phyloP scores from a whole-genome alignment of 2,888 invertebrate genomes.

The Hyles lineata region DNA sequence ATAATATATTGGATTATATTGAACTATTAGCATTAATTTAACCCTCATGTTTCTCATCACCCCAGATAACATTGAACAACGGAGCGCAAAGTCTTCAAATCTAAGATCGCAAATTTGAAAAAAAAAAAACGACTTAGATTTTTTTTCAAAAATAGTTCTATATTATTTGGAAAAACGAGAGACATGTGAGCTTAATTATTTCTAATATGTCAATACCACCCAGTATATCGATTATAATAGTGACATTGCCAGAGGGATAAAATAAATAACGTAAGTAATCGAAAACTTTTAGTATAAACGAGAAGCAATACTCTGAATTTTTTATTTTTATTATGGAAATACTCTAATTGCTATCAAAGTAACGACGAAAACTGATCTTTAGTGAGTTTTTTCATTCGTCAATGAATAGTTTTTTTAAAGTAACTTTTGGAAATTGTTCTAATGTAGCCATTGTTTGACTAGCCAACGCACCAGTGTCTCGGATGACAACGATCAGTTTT shows the following conservation, averaged over 20 bases:
- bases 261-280: conserved; percentile 78
- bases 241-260: conserved; percentile 81
- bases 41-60: no score
- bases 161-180: no score
- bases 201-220: no score
- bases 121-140: no score
- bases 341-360: conserved; percentile 67
- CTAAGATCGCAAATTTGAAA: no score
- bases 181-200: no score
- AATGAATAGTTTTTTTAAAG: background rate
- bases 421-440: background rate
- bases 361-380: conserved; percentile 56
- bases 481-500: conserved; percentile 48
- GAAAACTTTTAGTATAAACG: conserved; percentile 82
- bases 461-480: conserved; percentile 1
- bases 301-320: conserved; percentile 84
- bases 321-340: conserved; percentile 79
- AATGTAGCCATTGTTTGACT: conserved; percentile 22
- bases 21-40: no score
- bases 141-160: no score
- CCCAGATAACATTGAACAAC: no score
- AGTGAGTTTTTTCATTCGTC: conserved; percentile 6
- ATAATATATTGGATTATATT: conserved; percentile 22
- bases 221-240: conserved; percentile 54
- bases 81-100: no score